A percentile compares a stretch with the other conserved stretches of the same genome.
Conservation (phyloP, 1,140 invertebrate species). For the Scylla paramamosain region DNA sequence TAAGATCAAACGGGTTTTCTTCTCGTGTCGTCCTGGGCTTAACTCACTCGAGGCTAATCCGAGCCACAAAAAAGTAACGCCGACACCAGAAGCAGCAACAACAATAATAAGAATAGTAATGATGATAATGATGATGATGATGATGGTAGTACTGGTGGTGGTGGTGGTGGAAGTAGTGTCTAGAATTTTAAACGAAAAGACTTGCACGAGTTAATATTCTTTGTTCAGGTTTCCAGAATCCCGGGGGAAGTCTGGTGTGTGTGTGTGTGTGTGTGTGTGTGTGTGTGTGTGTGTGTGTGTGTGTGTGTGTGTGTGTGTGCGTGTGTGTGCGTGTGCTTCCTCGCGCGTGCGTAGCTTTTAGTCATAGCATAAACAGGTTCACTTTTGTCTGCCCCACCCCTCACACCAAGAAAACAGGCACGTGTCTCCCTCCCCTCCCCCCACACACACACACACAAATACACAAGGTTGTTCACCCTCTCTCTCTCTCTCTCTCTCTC, state of each 20-base stretch:
- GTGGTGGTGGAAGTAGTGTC: neutral
- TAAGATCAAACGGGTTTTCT: slow-evolving; percentile 2
- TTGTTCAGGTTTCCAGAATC: neutral
- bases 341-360: neutral
- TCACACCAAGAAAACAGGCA: too few species aligned
- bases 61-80: neutral
- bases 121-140: neutral
- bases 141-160: neutral
- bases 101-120: slow-evolving; percentile 30
- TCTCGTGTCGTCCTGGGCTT: neutral
- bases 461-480: neutral
- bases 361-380: neutral
- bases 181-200: neutral
- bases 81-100: neutral
- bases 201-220: neutral
- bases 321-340: neutral
- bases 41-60: neutral
- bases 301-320: neutral
- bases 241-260: too few species aligned
- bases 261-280: slow-evolving; percentile 29
- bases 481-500: too few species aligned
- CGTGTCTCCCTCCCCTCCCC: neutral
- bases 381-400: neutral
- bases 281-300: neutral
- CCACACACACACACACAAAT: neutral